Conservation (phyloP, 1,140 invertebrate species). For the Tetraneura akinire region DNA sequence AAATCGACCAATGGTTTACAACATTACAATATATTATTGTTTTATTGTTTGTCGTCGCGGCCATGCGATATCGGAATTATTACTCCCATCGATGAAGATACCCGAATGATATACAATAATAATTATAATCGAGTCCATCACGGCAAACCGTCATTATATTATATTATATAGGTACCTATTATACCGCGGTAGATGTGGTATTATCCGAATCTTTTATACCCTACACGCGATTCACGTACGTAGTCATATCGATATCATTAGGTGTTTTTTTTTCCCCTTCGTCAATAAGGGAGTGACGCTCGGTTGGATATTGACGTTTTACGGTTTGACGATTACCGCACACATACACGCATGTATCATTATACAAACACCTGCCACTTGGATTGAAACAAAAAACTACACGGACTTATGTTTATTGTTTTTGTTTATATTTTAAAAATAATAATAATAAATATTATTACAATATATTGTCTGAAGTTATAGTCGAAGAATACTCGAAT, state of each 20-base stretch:
- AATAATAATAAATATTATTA: no score
- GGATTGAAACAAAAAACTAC: not conserved
- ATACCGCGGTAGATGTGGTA: not conserved
- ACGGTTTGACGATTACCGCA: conserved; percentile 15
- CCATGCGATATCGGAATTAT: conserved; percentile 41
- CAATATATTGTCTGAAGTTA: no score
- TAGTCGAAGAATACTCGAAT: no score
- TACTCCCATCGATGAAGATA: not conserved
- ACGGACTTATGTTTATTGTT: no score
- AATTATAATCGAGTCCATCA: conserved; percentile 41
- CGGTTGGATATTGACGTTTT: conserved; percentile 7
- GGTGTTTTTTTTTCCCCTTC: not conserved
- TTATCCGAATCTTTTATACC: not conserved
- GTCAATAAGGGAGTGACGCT: conserved; percentile 9
- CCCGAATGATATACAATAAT: not conserved
- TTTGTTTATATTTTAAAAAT: no score
- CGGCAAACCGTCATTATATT: conserved; percentile 26
- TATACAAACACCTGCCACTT: not conserved
- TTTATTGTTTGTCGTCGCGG: not conserved
- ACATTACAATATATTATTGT: not conserved
- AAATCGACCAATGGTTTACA: not conserved
- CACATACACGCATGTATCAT: not conserved
- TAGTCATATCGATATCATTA: not conserved
- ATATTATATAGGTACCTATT: not conserved
- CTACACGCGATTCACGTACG: not conserved